Conservation (phyloP, 2,888 invertebrate species). For the Acrocyrtus sp. region DNA sequence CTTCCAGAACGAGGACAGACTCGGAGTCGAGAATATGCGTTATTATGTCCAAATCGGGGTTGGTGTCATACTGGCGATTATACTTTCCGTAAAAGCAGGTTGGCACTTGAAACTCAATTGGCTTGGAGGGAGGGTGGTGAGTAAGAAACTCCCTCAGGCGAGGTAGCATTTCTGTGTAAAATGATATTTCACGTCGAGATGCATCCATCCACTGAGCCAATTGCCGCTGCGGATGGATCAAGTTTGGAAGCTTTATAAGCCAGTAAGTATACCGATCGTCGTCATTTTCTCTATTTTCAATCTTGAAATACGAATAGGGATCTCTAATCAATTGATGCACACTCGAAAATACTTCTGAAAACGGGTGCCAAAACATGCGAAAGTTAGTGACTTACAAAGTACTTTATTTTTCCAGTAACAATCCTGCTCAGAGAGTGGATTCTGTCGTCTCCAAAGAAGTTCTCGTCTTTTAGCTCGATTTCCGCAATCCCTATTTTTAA, state of each 20-base stretch:
- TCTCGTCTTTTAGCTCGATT: conserved; percentile 51
- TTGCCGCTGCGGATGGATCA: conserved; percentile 41
- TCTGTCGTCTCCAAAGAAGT: conserved; percentile 45
- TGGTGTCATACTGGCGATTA: conserved; percentile 45
- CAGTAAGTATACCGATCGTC: conserved; percentile 39
- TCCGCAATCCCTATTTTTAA: conserved; percentile 38
- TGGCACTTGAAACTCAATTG: conserved; percentile 54
- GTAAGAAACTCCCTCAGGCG: conserved; percentile 56
- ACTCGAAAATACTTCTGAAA: too few relatives aligned
- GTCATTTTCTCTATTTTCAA: conserved; percentile 1
- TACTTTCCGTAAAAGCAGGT: conserved; percentile 63
- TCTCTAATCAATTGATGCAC: too few relatives aligned
- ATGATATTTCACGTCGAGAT: conserved; percentile 63
- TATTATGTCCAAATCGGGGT: conserved; percentile 46
- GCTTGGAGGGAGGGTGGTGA: conserved; percentile 20
- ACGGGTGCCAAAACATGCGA: too few relatives aligned
- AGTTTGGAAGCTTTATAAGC: conserved; percentile 57
- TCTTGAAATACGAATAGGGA: too few relatives aligned
- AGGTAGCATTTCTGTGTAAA: conserved; percentile 64
- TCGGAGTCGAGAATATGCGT: conserved; percentile 61
- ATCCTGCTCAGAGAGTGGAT: conserved; percentile 44
- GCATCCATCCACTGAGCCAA: conserved; percentile 53
- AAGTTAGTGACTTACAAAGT: conserved; percentile 30
- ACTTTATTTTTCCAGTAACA: conserved; percentile 51
- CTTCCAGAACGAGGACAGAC: conserved; percentile 64